Percentiles rank a stretch among this genome's conserved stretches.
These are phyloP conservation scores for Myiothlypis chrysogaster DNA, from an alignment of 2,797 vertebrate species.

Conservation along the genomic window DNA sequence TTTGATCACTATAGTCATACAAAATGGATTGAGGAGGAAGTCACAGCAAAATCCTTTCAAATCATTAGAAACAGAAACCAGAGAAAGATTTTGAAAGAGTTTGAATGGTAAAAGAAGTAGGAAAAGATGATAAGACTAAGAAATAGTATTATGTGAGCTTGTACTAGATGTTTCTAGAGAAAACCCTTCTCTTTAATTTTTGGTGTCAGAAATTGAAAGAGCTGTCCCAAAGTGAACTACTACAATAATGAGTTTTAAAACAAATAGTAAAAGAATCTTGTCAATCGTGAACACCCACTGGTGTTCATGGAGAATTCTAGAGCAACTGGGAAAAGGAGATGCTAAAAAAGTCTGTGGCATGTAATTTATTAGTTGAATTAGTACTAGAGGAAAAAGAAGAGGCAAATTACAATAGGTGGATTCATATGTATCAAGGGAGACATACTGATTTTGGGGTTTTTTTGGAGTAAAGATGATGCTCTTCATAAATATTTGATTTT, in stretches of 20 bases:
- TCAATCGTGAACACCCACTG: not conserved
- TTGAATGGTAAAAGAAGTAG: not conserved
- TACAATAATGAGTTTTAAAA: not conserved
- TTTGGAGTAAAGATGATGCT: rapidly evolving
- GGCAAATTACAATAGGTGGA: not conserved
- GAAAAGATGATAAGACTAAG: not conserved
- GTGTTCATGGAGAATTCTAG: not conserved
- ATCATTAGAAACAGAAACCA: not conserved
- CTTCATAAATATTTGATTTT: not conserved
- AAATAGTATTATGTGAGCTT: not conserved
- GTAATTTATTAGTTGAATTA: not conserved
- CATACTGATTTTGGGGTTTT: not conserved
- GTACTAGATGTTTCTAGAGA: not conserved
- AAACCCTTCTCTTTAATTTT: not conserved
- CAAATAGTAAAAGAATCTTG: not conserved
- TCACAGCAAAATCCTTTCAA: not conserved
- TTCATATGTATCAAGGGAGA: not conserved
- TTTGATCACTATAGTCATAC: not conserved
- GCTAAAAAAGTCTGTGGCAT: not conserved
- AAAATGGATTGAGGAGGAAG: not conserved
- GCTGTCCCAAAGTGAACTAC: not conserved
- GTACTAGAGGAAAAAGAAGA: not conserved
- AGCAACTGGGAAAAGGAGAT: not conserved
- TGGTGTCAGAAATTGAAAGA: not conserved
- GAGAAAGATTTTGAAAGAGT: not conserved